Evolutionary conservation across 2,888 invertebrate genomes (phyloP).

Genomic region (Agrenia bidenticulata): DNA sequence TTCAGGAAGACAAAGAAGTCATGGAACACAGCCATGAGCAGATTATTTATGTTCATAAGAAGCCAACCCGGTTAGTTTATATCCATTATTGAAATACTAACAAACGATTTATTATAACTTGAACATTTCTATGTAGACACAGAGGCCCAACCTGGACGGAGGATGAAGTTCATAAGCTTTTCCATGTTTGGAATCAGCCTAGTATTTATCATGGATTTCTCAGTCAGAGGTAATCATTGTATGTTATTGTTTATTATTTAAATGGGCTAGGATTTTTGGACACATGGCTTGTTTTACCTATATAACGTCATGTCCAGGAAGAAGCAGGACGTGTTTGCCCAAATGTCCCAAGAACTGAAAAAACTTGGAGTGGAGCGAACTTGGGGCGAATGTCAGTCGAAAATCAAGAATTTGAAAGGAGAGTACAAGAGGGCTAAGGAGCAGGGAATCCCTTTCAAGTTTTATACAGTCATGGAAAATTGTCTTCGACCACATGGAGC

Average conservation of each 20-base stretch:
- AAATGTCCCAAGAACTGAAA: slow-evolving; percentile 20
- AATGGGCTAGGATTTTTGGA: not conserved
- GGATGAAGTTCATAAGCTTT: slow-evolving; percentile 29
- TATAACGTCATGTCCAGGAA: slow-evolving; percentile 22
- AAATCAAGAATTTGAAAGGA: slow-evolving; percentile 32
- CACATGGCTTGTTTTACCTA: too few species aligned
- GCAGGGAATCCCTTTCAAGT: slow-evolving; percentile 17
- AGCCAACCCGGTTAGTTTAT: too few species aligned
- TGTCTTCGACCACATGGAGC: not conserved
- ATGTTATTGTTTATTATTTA: not conserved
- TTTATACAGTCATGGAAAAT: slow-evolving; percentile 19
- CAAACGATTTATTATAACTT: too few species aligned
- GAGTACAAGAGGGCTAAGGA: slow-evolving; percentile 29
- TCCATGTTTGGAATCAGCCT: slow-evolving; percentile 29
- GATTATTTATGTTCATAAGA: too few species aligned
- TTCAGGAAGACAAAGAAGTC: too few species aligned
- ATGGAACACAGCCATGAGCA: too few species aligned
- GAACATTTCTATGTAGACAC: too few species aligned
- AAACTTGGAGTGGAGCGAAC: slow-evolving; percentile 20
- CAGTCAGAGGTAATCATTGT: not conserved
- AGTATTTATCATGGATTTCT: slow-evolving; percentile 17
- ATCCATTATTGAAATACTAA: too few species aligned
- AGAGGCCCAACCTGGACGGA: slow-evolving; percentile 29
- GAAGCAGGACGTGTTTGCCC: slow-evolving; percentile 21
- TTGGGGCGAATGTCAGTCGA: slow-evolving; percentile 28